Evolutionary conservation across 2,888 invertebrate genomes (phyloP).

Genomic region (Agonopterix heracliana): DNA sequence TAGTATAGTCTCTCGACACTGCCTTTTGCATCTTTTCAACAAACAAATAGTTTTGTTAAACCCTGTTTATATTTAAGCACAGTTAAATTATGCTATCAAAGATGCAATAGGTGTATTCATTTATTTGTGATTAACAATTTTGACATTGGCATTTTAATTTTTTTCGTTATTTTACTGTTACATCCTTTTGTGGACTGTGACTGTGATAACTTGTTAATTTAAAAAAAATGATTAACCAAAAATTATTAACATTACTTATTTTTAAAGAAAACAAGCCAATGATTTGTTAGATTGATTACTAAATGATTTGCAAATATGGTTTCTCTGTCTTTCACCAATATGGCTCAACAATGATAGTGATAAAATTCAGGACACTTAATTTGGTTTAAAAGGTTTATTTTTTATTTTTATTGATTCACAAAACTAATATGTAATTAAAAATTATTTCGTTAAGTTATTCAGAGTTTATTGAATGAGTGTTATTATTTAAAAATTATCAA

Average conservation of each 20-base stretch:
- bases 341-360: no score
- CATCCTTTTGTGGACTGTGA: not conserved
- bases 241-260: not conserved
- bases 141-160: no score
- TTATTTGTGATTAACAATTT: no score
- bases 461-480: not conserved
- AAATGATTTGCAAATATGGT: no score
- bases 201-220: not conserved
- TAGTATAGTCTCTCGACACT: conserved; percentile 22
- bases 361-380: no score
- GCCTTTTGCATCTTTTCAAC: conserved; percentile 6
- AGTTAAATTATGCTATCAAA: no score
- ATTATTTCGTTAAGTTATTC: not conserved
- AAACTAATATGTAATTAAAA: not conserved
- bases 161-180: no score
- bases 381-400: no score
- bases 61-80: not conserved
- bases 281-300: no score
- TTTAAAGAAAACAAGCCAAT: not conserved
- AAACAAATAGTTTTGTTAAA: not conserved
- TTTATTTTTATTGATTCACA: not conserved
- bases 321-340: no score
- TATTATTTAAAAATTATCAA: not conserved
- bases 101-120: no score
- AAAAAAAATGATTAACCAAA: not conserved